Base-by-base conservation (phyloP, 2,113 vertebrate species). In the Scortum barcoo region DNA sequence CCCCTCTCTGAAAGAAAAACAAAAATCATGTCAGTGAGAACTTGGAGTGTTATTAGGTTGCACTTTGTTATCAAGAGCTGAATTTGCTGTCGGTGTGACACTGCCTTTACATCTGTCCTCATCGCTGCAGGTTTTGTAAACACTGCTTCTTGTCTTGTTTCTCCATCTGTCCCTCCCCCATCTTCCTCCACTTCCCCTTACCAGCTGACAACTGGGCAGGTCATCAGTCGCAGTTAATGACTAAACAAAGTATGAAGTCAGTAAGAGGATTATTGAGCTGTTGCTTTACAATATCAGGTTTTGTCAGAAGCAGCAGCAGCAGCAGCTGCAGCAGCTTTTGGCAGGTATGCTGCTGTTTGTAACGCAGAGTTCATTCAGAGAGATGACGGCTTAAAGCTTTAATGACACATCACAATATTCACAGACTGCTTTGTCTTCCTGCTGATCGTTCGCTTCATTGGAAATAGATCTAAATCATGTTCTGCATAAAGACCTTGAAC, bases 211-310 rank as follows among this genome's bases (percentile, higher is more conserved):
- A 36, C 76, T 58, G 7, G 50, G 22, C 50, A 56, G n/a, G 53
- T 74, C 3, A 62, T 8, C 9, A 17, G 7, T 66, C 1, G 7
- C 61, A 48, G 20, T 26, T 66, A 19, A 70, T 66, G 51, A 20
- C 79, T 71, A 69, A 24, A 26, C 63, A 60, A 65, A 75, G 60
- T 76, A 30, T 70, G 75, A 81, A 53, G 24, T 72, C 48, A 28
- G 54, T 88, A 78, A 84, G 81, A 86, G 61, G 85, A 71, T 83
- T 85, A 85, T 51, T 22, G 10, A 50, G 4, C 24, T 44, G 68
- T 24, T 53, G 63, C 50, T 72, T 20, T 44, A 24, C 26, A 76
- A 46, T 79, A 69, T 65, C 74, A 53, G 58, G 44, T 38, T 74
- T 76, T 26, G 36, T 36, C 26, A 30, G 76, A 20, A 63, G 60